Percentiles rank a stretch among this genome's conserved stretches.
phyloP scores from a whole-genome alignment of 2,113 vertebrate species.

The Cephalopholis sonnerati region DNA sequence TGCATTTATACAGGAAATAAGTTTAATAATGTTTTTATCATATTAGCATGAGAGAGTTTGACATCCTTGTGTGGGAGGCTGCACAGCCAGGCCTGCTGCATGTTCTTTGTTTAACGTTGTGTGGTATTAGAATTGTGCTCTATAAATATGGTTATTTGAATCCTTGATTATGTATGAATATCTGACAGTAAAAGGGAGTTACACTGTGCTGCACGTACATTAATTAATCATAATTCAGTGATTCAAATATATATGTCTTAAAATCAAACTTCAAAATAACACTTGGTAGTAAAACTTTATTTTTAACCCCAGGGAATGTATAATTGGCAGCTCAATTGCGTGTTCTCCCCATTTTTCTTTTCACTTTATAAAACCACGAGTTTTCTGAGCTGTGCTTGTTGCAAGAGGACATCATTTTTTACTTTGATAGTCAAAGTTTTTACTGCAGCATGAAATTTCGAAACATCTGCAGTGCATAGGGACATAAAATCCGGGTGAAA shows the following conservation, averaged over 20 bases:
- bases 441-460: background rate
- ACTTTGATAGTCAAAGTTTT: slow-evolving; percentile 14
- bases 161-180: background rate
- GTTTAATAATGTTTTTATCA: slow-evolving; percentile 2
- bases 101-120: slow-evolving; percentile 11
- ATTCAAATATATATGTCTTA: slow-evolving; percentile 6
- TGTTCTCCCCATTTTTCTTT: slow-evolving; percentile 1
- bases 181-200: background rate
- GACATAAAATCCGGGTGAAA: slow-evolving; percentile 10
- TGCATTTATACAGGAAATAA: slow-evolving; percentile 2
- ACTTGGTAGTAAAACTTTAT: background rate
- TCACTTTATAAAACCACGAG: background rate
- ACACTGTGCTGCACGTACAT: background rate
- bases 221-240: background rate
- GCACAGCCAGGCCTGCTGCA: background rate
- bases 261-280: slow-evolving; percentile 2
- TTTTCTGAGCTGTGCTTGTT: slow-evolving; percentile 23
- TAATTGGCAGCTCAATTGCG: slow-evolving; percentile 33
- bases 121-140: background rate
- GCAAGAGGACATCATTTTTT: background rate
- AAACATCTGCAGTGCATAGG: background rate
- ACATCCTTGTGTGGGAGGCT: background rate
- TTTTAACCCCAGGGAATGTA: slow-evolving; percentile 3
- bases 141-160: background rate
- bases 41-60: background rate